Conservation (phyloP, 2,888 invertebrate genomes). For the Polydrusus tereticollis region DNA sequence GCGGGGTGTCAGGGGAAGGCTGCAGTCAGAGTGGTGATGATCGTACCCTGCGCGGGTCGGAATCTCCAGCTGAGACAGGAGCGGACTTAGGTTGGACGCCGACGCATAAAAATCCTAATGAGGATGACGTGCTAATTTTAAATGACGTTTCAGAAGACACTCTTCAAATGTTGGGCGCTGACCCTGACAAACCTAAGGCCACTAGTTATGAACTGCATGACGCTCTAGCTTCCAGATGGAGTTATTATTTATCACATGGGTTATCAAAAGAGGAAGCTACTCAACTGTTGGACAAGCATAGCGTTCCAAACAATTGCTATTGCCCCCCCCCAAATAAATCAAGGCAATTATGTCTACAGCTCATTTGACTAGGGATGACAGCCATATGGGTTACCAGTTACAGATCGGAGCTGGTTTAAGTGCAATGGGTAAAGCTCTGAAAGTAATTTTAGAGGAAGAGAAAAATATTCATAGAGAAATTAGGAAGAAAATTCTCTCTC, state of each 20-base stretch:
- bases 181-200: constrained; percentile 7
- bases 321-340: constrained; percentile 7
- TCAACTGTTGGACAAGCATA: neutral
- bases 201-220: neutral
- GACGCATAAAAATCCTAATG: neutral
- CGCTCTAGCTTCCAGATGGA: constrained; percentile 13
- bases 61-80: neutral
- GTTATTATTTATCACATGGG: neutral
- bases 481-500: constrained; percentile 14
- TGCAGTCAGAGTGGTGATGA: neutral
- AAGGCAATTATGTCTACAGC: constrained; percentile 2
- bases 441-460: constrained; percentile 19
- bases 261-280: neutral
- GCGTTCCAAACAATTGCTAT: constrained; percentile 10
- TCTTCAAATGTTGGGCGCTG: constrained; percentile 4
- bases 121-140: neutral
- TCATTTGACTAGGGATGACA: constrained; percentile 17
- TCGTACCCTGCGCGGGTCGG: neutral
- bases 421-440: constrained; percentile 30
- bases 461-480: neutral
- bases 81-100: neutral
- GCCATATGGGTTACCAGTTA: constrained; percentile 19
- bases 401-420: constrained; percentile 25
- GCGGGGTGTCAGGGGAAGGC: neutral
- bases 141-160: constrained; percentile 18